Evolutionary conservation across 2,797 vertebrate genomes (phyloP), one percentile per base, ranked within the genome.

Genomic region (Hippoglossus hippoglossus): DNA sequence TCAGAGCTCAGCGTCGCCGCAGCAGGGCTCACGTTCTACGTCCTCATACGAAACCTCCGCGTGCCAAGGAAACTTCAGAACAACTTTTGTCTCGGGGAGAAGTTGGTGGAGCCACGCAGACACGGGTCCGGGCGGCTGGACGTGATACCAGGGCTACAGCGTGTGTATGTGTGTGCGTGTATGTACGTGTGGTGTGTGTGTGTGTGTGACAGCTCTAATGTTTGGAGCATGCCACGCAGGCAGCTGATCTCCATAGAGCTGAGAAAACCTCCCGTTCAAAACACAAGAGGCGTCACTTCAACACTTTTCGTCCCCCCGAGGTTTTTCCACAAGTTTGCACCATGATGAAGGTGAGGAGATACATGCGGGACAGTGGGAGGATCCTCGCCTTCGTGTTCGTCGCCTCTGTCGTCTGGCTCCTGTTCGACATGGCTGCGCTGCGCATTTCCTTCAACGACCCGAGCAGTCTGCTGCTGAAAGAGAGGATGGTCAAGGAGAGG

Each of bases 371-470:
- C 59, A 97, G 96, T 78, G 96, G 96, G 77, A 90, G 96, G 83
- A 95, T 96, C 4, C 92, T 99, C 16, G 96, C 94, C 0, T 95
- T 97, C 47, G 95, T 99, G 59, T 97, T 98, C 77, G 86, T 90
- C 5, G 97, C 97, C 62, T 99, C 98, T 41, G 92, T 99, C 80
- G 75, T 95, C 31, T 99, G 98, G 98, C 87, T 99, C 65, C 93
- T 98, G 56, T 96, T 99, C 83, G 97, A 99, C 91, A 98, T 98
- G 94, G 97, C 95, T 80, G 97, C 96, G 6, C 95, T 99, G 4
- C 94, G 95, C 63, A 41, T 98, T 6, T 98, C 97, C 8, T 92
- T 97, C 59, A 95, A 87, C 77, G 97, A 97, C 18, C 88, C 82
- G 56, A 95, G 94, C 88, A 87, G 89, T 8, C 90, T 87, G 57